Conservation (phyloP, 2,797 vertebrate genomes). For the Acanthiza pusilla region DNA sequence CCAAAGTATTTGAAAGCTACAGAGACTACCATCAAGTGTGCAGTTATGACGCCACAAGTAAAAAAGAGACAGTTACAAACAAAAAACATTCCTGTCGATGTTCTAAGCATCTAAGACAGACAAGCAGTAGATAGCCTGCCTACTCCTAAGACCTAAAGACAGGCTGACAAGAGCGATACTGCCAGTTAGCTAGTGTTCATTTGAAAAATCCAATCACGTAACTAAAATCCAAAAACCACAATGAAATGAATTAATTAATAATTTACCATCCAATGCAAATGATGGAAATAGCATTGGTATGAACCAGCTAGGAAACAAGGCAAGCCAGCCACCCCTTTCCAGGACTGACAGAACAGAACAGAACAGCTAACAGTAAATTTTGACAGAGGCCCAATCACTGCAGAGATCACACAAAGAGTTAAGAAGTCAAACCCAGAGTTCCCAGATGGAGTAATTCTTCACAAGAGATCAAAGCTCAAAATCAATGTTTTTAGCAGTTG, state of each 20-base stretch:
- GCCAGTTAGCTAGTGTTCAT: not conserved
- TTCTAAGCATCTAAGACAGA: not conserved
- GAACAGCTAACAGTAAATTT: not conserved
- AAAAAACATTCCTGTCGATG: not conserved
- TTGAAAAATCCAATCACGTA: not conserved
- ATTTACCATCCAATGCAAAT: not conserved
- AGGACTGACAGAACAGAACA: not conserved
- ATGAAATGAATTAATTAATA: not conserved
- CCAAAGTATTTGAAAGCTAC: not conserved
- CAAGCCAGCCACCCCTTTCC: not conserved
- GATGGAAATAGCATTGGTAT: not conserved
- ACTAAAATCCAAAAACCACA: not conserved
- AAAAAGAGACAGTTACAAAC: not conserved
- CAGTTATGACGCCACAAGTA: not conserved
- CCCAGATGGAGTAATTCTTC: not conserved
- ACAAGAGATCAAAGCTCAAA: conserved; percentile 12
- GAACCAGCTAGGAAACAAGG: not conserved
- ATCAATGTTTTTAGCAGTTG: not conserved
- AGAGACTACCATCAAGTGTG: not conserved
- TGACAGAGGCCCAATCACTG: not conserved
- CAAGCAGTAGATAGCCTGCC: not conserved
- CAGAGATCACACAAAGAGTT: not conserved
- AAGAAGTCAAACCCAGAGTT: not conserved
- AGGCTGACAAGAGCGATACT: not conserved
- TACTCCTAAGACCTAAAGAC: not conserved